Percentiles rank a stretch among this genome's conserved stretches.
Conservation (phyloP, 2,113 vertebrate species). For the Panurus biarmicus region DNA sequence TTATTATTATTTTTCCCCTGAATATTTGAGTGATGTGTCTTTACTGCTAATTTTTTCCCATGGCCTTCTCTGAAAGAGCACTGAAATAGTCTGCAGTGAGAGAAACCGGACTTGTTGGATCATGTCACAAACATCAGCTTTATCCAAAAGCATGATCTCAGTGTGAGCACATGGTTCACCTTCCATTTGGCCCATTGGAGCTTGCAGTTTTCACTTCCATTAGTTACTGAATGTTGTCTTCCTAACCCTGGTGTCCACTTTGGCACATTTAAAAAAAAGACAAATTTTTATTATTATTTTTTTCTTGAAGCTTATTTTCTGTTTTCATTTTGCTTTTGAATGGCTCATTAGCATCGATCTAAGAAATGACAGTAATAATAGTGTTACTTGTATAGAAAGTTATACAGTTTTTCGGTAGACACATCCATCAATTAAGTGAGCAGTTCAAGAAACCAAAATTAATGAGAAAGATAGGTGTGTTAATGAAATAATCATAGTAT, state of each 20-base stretch:
- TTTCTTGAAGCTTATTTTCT: conserved; percentile 53
- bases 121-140: neutral
- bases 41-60: neutral
- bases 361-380: conserved; percentile 81
- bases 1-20: neutral
- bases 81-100: neutral
- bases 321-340: conserved; percentile 64
- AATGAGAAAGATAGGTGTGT: conserved; percentile 87
- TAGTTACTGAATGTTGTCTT: neutral
- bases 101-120: neutral
- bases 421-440: conserved; percentile 82
- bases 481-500: conserved; percentile 88
- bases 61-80: neutral
- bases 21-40: neutral
- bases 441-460: conserved; percentile 79
- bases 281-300: neutral
- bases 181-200: neutral
- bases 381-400: conserved; percentile 80
- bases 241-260: conserved; percentile 2
- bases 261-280: neutral
- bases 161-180: neutral
- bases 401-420: conserved; percentile 74
- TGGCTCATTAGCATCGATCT: conserved; percentile 76
- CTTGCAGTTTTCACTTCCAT: neutral
- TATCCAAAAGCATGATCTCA: neutral